A percentile compares a stretch with the other conserved stretches of the same genome.
phyloP scores from a whole-genome alignment of 2,797 vertebrate species.

The Poeciliopsis turneri region DNA sequence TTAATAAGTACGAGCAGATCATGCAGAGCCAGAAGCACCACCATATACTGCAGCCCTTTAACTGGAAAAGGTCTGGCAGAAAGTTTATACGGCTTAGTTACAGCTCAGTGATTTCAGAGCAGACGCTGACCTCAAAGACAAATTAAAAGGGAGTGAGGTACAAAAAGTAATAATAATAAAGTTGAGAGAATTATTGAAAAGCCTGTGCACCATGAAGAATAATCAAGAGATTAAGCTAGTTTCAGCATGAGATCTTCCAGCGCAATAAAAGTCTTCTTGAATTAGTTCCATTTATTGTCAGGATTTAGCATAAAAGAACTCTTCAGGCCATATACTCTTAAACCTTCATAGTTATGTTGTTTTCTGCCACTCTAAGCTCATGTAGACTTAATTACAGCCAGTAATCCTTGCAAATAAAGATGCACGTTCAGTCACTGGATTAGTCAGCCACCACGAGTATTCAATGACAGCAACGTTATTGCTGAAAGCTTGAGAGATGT shows the following conservation, averaged over 20 bases:
- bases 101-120: conserved; percentile 27
- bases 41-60: conserved; percentile 21
- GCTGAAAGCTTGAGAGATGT: background rate
- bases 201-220: conserved; percentile 1
- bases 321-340: background rate
- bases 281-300: background rate
- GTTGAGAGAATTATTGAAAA: conserved; percentile 5
- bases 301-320: background rate
- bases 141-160: background rate
- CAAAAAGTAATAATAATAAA: conserved; percentile 7
- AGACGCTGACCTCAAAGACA: conserved; percentile 27
- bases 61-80: conserved; percentile 36
- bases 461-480: background rate
- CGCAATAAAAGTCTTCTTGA: background rate
- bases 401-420: background rate
- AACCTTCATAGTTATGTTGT: background rate
- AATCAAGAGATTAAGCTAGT: background rate
- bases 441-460: background rate
- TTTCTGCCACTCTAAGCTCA: background rate
- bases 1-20: background rate
- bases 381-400: background rate
- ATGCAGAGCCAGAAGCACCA: background rate
- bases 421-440: background rate
- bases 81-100: conserved; percentile 14
- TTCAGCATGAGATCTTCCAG: background rate